phyloP scores from a whole-genome alignment of 1,140 invertebrate species.

The Portunus trituberculatus region DNA sequence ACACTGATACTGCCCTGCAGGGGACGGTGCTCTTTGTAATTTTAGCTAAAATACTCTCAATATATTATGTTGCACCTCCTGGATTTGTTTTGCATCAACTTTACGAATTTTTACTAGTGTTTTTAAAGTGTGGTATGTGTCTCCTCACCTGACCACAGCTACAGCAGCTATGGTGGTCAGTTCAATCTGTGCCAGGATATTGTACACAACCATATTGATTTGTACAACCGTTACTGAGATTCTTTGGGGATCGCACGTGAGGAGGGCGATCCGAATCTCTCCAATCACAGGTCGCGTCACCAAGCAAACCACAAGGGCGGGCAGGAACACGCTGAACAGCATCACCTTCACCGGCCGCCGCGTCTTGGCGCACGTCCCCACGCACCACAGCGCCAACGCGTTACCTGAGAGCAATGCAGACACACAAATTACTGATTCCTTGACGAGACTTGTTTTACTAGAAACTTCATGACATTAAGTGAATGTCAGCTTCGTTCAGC shows the following conservation, averaged over 20 bases:
- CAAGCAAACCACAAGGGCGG: conserved; percentile 24
- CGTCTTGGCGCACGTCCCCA: conserved; percentile 34
- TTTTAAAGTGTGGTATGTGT: neutral
- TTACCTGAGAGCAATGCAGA: conserved; percentile 32
- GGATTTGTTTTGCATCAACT: neutral
- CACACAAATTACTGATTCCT: neutral
- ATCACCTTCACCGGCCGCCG: neutral
- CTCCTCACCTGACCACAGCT: neutral
- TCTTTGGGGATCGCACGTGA: neutral
- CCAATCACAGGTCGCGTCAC: neutral
- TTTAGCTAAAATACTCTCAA: neutral
- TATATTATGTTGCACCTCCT: too few species aligned
- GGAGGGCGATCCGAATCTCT: neutral
- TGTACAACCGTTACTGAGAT: neutral
- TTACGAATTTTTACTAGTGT: neutral
- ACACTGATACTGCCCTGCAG: conserved; percentile 38
- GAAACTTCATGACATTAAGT: neutral
- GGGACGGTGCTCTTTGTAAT: neutral
- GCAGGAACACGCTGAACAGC: conserved; percentile 22
- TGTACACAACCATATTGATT: neutral
- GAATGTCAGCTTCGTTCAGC: neutral
- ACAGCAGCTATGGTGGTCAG: conserved; percentile 7
- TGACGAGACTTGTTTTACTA: neutral
- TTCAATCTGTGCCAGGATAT: conserved; percentile 8
- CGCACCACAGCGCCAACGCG: conserved; percentile 45